phyloP scores from a whole-genome alignment of 2,797 vertebrate species.

The Leptodactylus fallax region DNA sequence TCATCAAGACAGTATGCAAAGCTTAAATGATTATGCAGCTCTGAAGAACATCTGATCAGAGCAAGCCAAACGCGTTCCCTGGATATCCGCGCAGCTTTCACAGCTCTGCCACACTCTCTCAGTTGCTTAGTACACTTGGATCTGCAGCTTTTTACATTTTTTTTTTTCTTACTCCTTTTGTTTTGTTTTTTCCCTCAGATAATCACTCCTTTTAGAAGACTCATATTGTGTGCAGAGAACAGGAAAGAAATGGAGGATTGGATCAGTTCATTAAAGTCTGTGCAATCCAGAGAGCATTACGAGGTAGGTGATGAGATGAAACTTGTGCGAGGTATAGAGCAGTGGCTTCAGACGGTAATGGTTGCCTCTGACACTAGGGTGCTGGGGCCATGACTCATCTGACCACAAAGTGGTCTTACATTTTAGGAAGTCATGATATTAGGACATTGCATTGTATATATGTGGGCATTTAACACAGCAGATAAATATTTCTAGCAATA shows the following conservation, averaged over 20 bases:
- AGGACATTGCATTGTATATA: background rate
- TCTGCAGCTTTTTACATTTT: background rate
- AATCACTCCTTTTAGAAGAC: slow-evolving; percentile 89
- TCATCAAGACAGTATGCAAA: slow-evolving; percentile 53
- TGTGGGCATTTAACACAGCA: background rate
- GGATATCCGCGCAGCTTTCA: slow-evolving; percentile 26
- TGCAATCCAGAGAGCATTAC: slow-evolving; percentile 94
- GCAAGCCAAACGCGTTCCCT: slow-evolving; percentile 32
- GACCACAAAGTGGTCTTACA: background rate
- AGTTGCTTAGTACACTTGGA: background rate
- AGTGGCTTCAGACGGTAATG: background rate
- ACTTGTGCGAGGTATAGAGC: background rate
- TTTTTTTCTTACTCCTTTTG: background rate
- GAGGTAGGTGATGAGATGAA: slow-evolving; percentile 83
- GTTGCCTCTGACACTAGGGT: too few species aligned
- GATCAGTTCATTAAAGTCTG: slow-evolving; percentile 90
- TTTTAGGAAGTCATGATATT: background rate
- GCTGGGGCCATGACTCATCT: background rate
- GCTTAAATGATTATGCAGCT: slow-evolving; percentile 57
- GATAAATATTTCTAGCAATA: background rate
- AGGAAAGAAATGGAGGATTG: slow-evolving; percentile 93
- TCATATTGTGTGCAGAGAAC: slow-evolving; percentile 89
- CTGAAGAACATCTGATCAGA: slow-evolving; percentile 51
- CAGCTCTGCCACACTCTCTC: background rate
- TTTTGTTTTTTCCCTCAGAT: slow-evolving; percentile 75